A percentile compares a stretch with the other conserved stretches of the same genome.
phyloP scores from a whole-genome alignment of 2,888 invertebrate species.

The Trypoxylon attenuatum region DNA sequence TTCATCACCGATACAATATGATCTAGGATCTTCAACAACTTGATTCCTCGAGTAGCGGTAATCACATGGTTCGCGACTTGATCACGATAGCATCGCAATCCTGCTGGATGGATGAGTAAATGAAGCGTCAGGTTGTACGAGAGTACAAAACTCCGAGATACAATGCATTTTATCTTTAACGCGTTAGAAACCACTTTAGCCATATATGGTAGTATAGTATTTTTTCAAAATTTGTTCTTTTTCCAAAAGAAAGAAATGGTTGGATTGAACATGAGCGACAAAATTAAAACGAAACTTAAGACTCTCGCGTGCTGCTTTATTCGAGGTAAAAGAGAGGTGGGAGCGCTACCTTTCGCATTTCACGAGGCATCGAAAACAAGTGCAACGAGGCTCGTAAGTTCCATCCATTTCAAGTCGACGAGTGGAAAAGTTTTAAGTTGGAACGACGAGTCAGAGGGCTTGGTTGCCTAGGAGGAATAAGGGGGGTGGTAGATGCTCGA shows the following conservation, averaged over 20 bases:
- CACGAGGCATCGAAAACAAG: slow-evolving; percentile 24
- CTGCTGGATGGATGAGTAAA: too few relatives aligned
- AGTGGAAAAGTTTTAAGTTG: slow-evolving; percentile 42
- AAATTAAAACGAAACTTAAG: too few relatives aligned
- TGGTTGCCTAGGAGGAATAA: slow-evolving; percentile 35
- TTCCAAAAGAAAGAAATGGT: too few relatives aligned
- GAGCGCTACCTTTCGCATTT: slow-evolving; percentile 9
- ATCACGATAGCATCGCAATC: neutral
- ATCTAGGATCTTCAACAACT: neutral
- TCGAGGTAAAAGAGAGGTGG: neutral
- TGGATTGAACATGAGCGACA: too few relatives aligned
- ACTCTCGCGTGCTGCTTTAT: too few relatives aligned
- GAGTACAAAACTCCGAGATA: neutral
- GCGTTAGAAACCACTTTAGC: neutral
- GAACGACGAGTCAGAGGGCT: slow-evolving; percentile 29
- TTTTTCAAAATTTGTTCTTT: too few relatives aligned
- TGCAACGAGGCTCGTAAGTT: slow-evolving; percentile 27
- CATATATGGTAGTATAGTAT: too few relatives aligned
- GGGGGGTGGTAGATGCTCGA: slow-evolving; percentile 20
- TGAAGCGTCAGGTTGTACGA: too few relatives aligned
- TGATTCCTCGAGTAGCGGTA: neutral
- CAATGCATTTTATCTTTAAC: neutral
- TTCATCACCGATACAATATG: slow-evolving; percentile 9
- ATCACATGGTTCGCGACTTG: neutral
- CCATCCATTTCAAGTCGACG: slow-evolving; percentile 42